Conservation (phyloP, 2,797 vertebrate species). For the Lagothrix lagotricha region DNA sequence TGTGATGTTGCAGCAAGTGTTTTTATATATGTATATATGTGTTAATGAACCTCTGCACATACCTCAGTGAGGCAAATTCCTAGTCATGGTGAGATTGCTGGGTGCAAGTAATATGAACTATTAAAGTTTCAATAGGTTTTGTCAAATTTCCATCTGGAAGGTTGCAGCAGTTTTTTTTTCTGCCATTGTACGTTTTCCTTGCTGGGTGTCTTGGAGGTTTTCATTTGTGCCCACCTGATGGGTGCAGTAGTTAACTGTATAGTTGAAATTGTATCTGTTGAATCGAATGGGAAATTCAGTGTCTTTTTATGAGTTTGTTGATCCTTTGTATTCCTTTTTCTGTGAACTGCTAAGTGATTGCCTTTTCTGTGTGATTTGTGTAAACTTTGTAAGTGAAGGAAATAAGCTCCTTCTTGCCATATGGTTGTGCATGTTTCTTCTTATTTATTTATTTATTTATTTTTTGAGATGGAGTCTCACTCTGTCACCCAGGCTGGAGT, state of each 20-base stretch:
- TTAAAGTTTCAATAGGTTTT: not conserved
- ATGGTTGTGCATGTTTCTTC: not conserved
- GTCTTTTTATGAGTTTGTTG: not conserved
- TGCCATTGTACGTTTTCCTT: not conserved
- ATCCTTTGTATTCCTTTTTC: not conserved
- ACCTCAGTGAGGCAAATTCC: not conserved
- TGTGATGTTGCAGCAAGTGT: not conserved
- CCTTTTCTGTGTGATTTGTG: not conserved
- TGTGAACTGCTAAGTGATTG: not conserved
- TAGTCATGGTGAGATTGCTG: not conserved
- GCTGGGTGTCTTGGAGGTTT: not conserved
- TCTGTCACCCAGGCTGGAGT: too few species aligned
- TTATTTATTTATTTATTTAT: not conserved
- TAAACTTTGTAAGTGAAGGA: not conserved
- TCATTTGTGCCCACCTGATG: not conserved
- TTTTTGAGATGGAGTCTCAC: too few species aligned
- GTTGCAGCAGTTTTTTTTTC: not conserved
- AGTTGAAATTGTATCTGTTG: not conserved
- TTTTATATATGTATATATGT: not conserved
- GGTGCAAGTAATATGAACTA: not conserved
- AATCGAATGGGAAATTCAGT: not conserved
- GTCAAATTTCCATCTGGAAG: not conserved
- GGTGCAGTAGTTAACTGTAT: not conserved
- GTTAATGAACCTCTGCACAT: not conserved
- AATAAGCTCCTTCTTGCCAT: not conserved